Evolutionary conservation across 2,888 invertebrate genomes (phyloP).

Genomic region (Unio pictorum): DNA sequence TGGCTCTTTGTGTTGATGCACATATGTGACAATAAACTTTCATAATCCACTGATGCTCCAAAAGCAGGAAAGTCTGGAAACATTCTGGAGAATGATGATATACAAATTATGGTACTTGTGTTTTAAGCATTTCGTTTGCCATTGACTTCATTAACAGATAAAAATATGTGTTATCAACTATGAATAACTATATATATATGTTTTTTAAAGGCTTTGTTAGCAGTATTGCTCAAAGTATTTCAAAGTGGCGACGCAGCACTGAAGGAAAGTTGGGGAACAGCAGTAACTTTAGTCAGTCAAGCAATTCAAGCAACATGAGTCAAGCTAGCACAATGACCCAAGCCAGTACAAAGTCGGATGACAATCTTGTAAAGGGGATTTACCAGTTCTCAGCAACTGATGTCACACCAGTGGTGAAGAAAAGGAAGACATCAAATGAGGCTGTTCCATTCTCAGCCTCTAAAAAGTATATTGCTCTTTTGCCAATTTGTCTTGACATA

Average conservation of each 20-base stretch:
- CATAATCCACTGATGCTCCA: too few relatives aligned
- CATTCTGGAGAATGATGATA: too few relatives aligned
- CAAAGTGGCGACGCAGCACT: constrained; percentile 61
- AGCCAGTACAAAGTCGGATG: neutral
- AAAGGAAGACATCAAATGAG: constrained; percentile 49
- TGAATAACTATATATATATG: too few relatives aligned
- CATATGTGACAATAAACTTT: too few relatives aligned
- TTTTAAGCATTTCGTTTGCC: too few relatives aligned
- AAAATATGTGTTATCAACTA: too few relatives aligned
- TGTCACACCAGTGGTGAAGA: constrained; percentile 61
- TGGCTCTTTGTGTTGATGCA: too few relatives aligned
- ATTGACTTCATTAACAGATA: too few relatives aligned
- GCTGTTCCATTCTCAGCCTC: constrained; percentile 58
- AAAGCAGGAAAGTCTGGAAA: too few relatives aligned
- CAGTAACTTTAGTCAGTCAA: constrained; percentile 38
- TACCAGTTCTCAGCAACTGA: constrained; percentile 19
- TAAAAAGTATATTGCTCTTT: constrained; percentile 53
- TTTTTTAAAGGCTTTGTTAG: constrained; percentile 59
- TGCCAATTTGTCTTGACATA: neutral
- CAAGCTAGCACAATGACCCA: constrained; percentile 13
- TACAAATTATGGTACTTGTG: too few relatives aligned
- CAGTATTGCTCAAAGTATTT: constrained; percentile 64
- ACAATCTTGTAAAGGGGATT: constrained; percentile 6
- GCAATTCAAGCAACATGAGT: constrained; percentile 35
- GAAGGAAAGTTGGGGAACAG: constrained; percentile 50